Percentiles rank a stretch among this genome's conserved stretches.
phyloP scores from a whole-genome alignment of 2,888 invertebrate genomes.

The Conops quadrifasciatus region DNA sequence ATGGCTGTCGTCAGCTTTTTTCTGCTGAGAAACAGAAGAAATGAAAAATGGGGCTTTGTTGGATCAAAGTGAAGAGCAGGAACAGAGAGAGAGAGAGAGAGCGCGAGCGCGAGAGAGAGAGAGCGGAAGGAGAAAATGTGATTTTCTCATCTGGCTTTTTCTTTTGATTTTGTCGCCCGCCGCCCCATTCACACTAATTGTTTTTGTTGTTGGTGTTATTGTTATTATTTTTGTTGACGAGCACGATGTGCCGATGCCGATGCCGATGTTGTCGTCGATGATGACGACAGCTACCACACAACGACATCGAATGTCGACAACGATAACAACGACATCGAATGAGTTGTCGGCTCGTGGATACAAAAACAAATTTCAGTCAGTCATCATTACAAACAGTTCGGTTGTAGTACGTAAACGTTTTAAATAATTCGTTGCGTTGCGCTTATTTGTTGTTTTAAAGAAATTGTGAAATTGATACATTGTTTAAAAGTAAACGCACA shows the following conservation, averaged over 20 bases:
- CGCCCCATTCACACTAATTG: neutral
- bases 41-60: too few species aligned
- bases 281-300: conserved; percentile 18
- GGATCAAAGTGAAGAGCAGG: too few species aligned
- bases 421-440: neutral
- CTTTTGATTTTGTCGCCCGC: too few species aligned
- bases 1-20: too few species aligned
- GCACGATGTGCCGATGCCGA: neutral
- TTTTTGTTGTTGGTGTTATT: conserved; percentile 8
- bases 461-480: conserved; percentile 13
- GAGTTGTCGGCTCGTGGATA: conserved; percentile 15
- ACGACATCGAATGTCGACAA: neutral
- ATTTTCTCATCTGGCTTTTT: too few species aligned
- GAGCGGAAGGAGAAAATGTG: too few species aligned
- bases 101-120: too few species aligned
- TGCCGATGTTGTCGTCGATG: conserved; percentile 2
- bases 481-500: too few species aligned
- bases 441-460: neutral
- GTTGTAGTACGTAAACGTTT: conserved; percentile 24
- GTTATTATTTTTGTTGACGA: neutral
- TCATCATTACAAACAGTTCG: conserved; percentile 35
- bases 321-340: conserved; percentile 17
- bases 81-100: too few species aligned
- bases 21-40: too few species aligned
- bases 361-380: conserved; percentile 25